These are phyloP conservation scores for Paralvinella palmiformis DNA, from an alignment of 1,140 invertebrate genomes.

Conservation along the genomic window DNA sequence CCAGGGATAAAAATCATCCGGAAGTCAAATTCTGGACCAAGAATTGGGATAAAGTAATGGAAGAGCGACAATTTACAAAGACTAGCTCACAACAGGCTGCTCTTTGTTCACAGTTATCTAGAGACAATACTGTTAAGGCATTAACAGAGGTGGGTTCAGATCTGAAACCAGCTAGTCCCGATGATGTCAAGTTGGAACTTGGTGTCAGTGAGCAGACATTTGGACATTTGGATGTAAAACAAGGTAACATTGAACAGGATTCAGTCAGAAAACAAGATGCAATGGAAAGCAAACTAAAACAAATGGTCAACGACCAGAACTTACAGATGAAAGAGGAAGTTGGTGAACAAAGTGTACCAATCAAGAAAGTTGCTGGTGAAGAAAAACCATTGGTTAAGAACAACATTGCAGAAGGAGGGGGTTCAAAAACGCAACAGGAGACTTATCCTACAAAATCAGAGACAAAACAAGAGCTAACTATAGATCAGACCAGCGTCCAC, in stretches of 20 bases:
- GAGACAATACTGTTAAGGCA: constrained; percentile 9
- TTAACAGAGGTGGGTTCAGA: not conserved
- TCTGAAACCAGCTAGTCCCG: not conserved
- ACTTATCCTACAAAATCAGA: too few relatives aligned
- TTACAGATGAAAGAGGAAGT: too few relatives aligned
- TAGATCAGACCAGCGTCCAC: too few relatives aligned
- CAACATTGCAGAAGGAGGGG: too few relatives aligned
- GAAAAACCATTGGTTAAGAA: too few relatives aligned
- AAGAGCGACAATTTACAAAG: constrained; percentile 65
- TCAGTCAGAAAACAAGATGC: too few relatives aligned
- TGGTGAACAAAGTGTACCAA: too few relatives aligned
- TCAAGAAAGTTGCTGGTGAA: too few relatives aligned
- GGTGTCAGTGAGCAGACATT: not conserved
- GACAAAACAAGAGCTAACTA: too few relatives aligned
- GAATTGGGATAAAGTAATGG: constrained; percentile 57
- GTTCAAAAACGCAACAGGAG: too few relatives aligned
- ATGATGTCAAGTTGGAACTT: not conserved
- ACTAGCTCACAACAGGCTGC: constrained; percentile 22
- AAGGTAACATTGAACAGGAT: not conserved
- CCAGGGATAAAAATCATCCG: constrained; percentile 65
- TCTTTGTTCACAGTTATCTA: constrained; percentile 22
- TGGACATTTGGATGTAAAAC: not conserved
- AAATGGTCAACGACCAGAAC: too few relatives aligned
- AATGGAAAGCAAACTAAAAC: too few relatives aligned
- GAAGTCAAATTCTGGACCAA: constrained; percentile 22